A percentile compares a stretch with the other conserved stretches of the same genome.
Evolutionary conservation across 37 sponge, comb jelly and placozoan genomes (phyloP).

Genomic region (Amphimedon queenslandica): DNA sequence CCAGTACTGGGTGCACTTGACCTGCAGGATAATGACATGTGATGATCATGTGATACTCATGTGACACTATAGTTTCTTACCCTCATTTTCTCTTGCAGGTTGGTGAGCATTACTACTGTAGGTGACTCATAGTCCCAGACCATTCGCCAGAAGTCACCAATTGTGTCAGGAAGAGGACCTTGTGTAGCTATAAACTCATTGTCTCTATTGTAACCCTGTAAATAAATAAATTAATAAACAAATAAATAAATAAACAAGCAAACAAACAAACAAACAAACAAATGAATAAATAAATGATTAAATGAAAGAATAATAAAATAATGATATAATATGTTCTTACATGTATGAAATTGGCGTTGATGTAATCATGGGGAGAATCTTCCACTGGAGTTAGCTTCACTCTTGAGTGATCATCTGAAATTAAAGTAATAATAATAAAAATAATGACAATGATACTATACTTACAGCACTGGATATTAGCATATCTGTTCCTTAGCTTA

Average conservation of each 20-base stretch:
- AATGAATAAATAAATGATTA: too few relatives aligned
- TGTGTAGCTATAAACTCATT: slow-evolving; percentile 90
- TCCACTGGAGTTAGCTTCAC: slow-evolving; percentile 44
- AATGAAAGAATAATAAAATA: too few relatives aligned
- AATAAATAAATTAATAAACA: background rate
- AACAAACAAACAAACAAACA: background rate
- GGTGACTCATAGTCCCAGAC: slow-evolving; percentile 65
- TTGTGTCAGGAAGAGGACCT: slow-evolving; percentile 77
- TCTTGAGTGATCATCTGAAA: slow-evolving; percentile 55
- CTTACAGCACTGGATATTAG: slow-evolving; percentile 75
- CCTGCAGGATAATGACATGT: too few relatives aligned
- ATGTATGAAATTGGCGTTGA: slow-evolving; percentile 69
- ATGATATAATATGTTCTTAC: slow-evolving; percentile 16
- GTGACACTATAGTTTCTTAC: too few relatives aligned
- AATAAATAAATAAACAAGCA: background rate
- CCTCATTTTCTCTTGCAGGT: slow-evolving; percentile 56
- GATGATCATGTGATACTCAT: too few relatives aligned
- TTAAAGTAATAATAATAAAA: background rate
- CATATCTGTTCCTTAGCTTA: slow-evolving; percentile 70
- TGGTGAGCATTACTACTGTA: slow-evolving; percentile 81
- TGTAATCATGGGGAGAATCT: slow-evolving; percentile 51
- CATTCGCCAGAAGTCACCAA: slow-evolving; percentile 89
- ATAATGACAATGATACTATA: background rate
- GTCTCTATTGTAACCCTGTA: slow-evolving; percentile 63
- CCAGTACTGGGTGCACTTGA: slow-evolving; percentile 82